Percentiles rank a stretch among this genome's conserved stretches.
These are phyloP conservation scores for Galleria mellonella DNA, from an alignment of 1,140 invertebrate species.

Conservation along the genomic window DNA sequence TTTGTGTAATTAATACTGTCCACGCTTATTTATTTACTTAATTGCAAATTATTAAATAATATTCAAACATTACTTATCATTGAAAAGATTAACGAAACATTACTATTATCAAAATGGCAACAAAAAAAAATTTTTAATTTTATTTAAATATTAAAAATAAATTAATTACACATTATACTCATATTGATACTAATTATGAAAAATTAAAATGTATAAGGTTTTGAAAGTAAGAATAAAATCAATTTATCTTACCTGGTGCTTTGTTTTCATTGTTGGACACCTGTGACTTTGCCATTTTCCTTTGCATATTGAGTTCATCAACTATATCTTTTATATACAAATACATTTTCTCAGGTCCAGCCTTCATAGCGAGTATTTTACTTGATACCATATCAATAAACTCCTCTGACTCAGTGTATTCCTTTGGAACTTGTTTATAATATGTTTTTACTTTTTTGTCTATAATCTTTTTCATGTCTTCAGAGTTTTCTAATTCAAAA, in stretches of 20 bases:
- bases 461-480: slow-evolving; percentile 64
- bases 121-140: no score
- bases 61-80: no score
- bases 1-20: no score
- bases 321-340: slow-evolving; percentile 66
- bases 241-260: slow-evolving; percentile 5
- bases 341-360: slow-evolving; percentile 56
- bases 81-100: no score
- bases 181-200: no score
- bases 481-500: slow-evolving; percentile 57
- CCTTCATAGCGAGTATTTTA: slow-evolving; percentile 54
- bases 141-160: no score
- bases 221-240: no score
- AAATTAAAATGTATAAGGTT: no score
- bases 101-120: no score
- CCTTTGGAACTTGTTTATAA: slow-evolving; percentile 56
- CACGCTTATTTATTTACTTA: no score
- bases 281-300: slow-evolving; percentile 40
- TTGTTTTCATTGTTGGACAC: slow-evolving; percentile 3
- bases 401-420: slow-evolving; percentile 58
- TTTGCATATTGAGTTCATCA: slow-evolving; percentile 61
- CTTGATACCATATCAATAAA: slow-evolving; percentile 58
- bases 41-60: no score
- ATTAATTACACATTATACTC: no score
- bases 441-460: slow-evolving; percentile 66